A percentile compares a stretch with the other conserved stretches of the same genome.
Conservation (phyloP, 37 sponge, comb jelly and placozoan genomes). For the Geodia barretti region DNA sequence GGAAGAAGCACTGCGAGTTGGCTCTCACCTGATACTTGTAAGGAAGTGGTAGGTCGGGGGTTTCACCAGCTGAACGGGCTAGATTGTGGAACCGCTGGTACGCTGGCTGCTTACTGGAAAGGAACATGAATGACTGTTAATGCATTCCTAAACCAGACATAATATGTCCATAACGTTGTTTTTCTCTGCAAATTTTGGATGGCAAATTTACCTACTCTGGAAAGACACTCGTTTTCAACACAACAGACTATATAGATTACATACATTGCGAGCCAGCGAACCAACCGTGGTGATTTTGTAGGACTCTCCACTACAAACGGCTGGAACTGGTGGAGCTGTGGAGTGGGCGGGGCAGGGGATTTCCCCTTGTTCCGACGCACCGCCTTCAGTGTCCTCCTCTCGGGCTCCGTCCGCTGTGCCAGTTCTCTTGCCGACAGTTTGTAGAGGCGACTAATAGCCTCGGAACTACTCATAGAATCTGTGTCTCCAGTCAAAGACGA, state of each 20-base stretch:
- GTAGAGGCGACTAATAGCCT: not conserved
- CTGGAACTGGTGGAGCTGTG: conserved; percentile 16
- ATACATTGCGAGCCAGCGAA: too few species aligned
- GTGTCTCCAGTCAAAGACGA: not conserved
- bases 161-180: too few species aligned
- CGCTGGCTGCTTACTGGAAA: conserved; percentile 11
- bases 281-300: conserved; percentile 1
- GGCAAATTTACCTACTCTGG: too few species aligned
- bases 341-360: not conserved
- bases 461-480: not conserved
- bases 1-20: not conserved
- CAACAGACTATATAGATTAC: too few species aligned
- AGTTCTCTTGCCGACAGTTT: not conserved
- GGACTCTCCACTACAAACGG: conserved; percentile 21
- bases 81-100: conserved; percentile 21
- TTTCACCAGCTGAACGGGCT: not conserved
- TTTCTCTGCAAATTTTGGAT: too few species aligned
- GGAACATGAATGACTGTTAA: too few species aligned
- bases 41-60: conserved; percentile 35
- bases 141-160: too few species aligned
- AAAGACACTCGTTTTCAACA: too few species aligned
- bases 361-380: not conserved
- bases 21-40: conserved; percentile 3
- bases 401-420: not conserved
- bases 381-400: not conserved